Conservation (phyloP, 2,888 invertebrate genomes). For the Amiota communis region DNA sequence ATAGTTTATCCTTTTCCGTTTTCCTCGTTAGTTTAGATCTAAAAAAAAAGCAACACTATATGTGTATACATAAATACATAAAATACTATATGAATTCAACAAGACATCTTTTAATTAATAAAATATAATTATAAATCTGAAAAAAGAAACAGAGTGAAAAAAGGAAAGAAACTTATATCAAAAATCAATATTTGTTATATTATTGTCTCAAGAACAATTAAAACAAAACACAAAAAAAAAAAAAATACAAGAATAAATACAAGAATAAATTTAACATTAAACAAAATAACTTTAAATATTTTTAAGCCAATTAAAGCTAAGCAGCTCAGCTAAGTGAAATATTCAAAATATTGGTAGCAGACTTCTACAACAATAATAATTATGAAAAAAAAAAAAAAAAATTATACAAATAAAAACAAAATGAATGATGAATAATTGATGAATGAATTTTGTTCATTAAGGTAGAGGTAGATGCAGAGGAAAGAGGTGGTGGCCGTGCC, state of each 20-base stretch:
- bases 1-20: constrained; percentile 22
- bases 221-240: constrained; percentile 36
- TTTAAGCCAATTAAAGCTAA: constrained; percentile 15
- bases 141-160: background rate
- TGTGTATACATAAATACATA: background rate
- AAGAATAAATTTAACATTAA: constrained; percentile 33
- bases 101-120: background rate
- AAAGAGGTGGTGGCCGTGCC: background rate
- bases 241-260: no score
- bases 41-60: background rate
- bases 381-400: background rate
- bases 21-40: background rate
- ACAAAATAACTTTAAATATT: constrained; percentile 24
- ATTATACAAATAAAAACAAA: background rate
- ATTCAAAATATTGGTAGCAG: constrained; percentile 17
- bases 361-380: background rate
- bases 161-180: constrained; percentile 49
- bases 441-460: background rate
- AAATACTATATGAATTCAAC: no score
- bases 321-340: background rate
- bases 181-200: constrained; percentile 60
- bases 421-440: constrained; percentile 1
- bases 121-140: background rate
- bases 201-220: constrained; percentile 65
- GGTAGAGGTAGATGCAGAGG: background rate